Evolutionary conservation across 2,888 invertebrate genomes (phyloP).

Genomic region (Bhutanitis thaidina): DNA sequence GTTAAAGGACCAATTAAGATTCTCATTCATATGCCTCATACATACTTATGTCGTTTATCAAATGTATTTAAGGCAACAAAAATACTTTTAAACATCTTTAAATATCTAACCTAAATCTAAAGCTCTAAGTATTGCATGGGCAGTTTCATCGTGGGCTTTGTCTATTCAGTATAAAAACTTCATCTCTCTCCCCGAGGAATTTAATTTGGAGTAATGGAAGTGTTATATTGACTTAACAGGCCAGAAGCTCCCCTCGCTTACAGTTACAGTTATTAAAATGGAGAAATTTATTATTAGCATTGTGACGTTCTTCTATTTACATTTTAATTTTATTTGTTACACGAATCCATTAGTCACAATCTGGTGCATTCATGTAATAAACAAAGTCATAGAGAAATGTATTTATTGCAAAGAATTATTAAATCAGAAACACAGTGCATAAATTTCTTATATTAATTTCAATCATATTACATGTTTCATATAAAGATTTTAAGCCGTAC

Average conservation of each 20-base stretch:
- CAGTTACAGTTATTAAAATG: constrained; percentile 79
- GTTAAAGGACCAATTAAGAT: no score
- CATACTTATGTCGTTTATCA: no score
- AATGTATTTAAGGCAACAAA: no score
- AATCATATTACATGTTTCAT: not conserved
- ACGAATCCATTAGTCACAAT: constrained; percentile 76
- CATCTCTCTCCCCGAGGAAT: constrained; percentile 77
- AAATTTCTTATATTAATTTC: not conserved
- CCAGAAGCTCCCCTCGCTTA: constrained; percentile 71
- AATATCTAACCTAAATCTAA: no score
- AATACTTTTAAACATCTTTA: no score
- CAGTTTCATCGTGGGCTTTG: constrained; percentile 60
- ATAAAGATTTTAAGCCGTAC: no score
- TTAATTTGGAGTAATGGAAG: constrained; percentile 80
- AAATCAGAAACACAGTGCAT: constrained; percentile 33
- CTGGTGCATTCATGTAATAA: constrained; percentile 67
- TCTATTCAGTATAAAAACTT: constrained; percentile 73
- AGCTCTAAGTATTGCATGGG: constrained; percentile 25
- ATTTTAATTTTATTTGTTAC: constrained; percentile 79
- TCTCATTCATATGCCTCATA: no score
- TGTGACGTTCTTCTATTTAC: constrained; percentile 74
- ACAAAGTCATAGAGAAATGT: constrained; percentile 30
- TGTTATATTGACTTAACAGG: constrained; percentile 81
- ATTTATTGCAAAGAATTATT: constrained; percentile 38
- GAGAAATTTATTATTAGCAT: constrained; percentile 79